Percentiles rank a stretch among this genome's conserved stretches.
These are phyloP conservation scores for Buceros bicornis DNA, from an alignment of 2,797 vertebrate species.

Conservation along the genomic window DNA sequence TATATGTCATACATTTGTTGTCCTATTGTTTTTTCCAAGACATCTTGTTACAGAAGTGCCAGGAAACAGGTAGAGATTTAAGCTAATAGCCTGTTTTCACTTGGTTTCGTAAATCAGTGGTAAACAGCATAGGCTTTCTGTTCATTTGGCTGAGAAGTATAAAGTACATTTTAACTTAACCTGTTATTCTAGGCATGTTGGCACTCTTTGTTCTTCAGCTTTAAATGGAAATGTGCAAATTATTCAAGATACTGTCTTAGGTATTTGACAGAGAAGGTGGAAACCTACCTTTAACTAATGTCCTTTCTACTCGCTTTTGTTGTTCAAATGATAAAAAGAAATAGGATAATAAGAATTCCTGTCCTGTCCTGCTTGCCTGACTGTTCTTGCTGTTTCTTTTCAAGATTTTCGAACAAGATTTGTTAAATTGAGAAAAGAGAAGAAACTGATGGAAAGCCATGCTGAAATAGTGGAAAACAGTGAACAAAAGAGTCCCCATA, in stretches of 20 bases:
- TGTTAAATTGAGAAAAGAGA: constrained; percentile 79
- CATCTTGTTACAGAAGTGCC: background rate
- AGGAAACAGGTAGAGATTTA: background rate
- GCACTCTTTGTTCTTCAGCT: constrained; percentile 1
- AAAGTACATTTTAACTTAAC: background rate
- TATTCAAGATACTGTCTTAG: constrained; percentile 13
- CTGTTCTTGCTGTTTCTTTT: constrained; percentile 47
- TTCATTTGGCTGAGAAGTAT: background rate
- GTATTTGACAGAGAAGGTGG: background rate
- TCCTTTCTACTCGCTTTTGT: background rate
- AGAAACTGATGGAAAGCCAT: constrained; percentile 50
- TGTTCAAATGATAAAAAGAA: background rate
- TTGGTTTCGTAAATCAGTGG: background rate
- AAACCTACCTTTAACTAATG: background rate
- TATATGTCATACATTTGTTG: background rate
- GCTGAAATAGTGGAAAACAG: constrained; percentile 46
- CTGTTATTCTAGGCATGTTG: background rate
- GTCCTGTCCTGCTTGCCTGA: constrained; percentile 36
- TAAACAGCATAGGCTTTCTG: background rate
- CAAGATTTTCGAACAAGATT: constrained; percentile 77
- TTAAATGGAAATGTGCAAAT: constrained; percentile 5
- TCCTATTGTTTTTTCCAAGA: background rate
- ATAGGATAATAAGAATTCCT: constrained; percentile 40
- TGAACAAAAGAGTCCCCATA: constrained; percentile 46
- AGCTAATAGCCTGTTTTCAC: background rate